Base-by-base conservation (phyloP, 2,888 invertebrate genomes). In the Aspidiotus destructor region DNA sequence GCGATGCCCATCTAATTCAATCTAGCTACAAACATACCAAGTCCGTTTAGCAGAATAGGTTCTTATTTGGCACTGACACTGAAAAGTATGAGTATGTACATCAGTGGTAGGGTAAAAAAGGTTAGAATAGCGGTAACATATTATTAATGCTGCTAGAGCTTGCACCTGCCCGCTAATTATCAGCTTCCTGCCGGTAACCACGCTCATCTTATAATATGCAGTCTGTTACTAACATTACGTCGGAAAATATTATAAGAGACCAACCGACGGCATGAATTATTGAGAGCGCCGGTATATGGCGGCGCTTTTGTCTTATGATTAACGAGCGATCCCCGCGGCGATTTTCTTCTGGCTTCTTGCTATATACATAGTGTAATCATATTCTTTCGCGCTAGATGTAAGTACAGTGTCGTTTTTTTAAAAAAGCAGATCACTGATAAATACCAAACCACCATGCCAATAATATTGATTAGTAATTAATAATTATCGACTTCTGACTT, bases 141-240 rank as follows among this genome's bases (percentile, higher is more conserved):
- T 65, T 65, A 65, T 65, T 65, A 65, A 65, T 65, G 65, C 65
- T 65, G 65, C 65, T 65, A 65, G 28, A 28, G 65, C 65, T 65
- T 57, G 65, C 65, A 65, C 65, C 65, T 65, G 65, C 65, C 65
- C 55, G 65, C 65, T 65, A 65, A 65, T 65, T 65, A 65, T 65
- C 65, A 65, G 65, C 65, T 65, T 65, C 65, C 65, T 65, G 65
- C 65, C 65, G 65, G 65, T 65, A 65, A 65, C 65, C 65, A 65
- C 65, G 57, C 42, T 65, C 65, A 65, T 65, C 65, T 65, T 65
- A 65, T 65, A 65, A 41, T 65, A 55, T 65, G 58, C 28, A 62
- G 62, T 44, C 48, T 55, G 57, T 57, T 65, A 55, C 63, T 64
- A 55, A 64, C 63, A 64, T 64, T 57, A 65, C 65, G 57, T 65